These are phyloP conservation scores for Tokudaia tokunoshimensis DNA, from an alignment of 2,797 vertebrate species.

Conservation along the genomic window DNA sequence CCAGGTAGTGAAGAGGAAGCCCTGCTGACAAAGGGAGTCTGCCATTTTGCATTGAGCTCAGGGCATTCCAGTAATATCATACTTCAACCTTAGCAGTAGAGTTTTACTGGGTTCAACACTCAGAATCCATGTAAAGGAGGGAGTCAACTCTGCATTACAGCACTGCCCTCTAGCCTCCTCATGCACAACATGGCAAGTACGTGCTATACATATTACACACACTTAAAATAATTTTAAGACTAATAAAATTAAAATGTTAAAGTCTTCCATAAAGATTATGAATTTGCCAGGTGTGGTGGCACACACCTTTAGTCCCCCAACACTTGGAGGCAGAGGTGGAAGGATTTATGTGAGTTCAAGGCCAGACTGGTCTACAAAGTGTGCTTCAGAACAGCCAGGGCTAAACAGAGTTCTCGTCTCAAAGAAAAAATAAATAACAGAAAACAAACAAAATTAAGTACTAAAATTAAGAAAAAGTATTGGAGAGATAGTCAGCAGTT, in stretches of 20 bases:
- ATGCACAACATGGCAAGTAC: neutral
- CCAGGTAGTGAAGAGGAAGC: neutral
- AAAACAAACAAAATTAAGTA: neutral
- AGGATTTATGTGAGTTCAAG: neutral
- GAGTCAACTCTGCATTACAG: neutral
- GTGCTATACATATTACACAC: too few species aligned
- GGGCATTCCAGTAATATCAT: neutral
- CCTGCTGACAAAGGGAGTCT: neutral
- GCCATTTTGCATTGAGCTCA: neutral
- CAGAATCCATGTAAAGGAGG: neutral
- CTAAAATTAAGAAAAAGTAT: neutral
- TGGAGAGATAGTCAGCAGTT: neutral
- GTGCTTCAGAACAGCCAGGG: neutral
- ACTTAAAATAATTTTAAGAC: neutral
- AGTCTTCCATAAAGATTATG: neutral
- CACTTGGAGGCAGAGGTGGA: neutral
- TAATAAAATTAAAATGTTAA: neutral
- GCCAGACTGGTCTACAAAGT: neutral
- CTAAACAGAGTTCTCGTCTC: neutral
- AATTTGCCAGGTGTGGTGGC: neutral
- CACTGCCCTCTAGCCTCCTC: neutral
- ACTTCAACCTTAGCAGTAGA: neutral
- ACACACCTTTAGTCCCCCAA: neutral
- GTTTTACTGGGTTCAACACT: neutral
- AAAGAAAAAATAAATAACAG: neutral